phyloP scores from a whole-genome alignment of 2,113 vertebrate genomes.

The Grantiella picta region DNA sequence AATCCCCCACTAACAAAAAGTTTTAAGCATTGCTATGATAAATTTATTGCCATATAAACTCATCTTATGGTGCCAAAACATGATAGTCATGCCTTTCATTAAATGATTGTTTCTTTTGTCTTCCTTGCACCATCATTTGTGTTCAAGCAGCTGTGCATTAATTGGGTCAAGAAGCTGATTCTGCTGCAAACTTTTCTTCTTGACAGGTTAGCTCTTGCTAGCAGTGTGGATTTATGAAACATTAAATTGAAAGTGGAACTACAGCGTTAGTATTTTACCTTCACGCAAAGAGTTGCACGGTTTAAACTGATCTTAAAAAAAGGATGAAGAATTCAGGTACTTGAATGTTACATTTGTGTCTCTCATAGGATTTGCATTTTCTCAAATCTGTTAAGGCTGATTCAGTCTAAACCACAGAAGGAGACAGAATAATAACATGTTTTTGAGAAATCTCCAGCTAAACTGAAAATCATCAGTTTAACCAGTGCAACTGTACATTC shows the following conservation, averaged over 20 bases:
- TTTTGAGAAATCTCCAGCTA: neutral
- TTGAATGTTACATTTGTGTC: neutral
- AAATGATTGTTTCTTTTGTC: neutral
- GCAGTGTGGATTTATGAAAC: neutral
- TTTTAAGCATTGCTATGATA: neutral
- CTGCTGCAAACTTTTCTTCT: neutral
- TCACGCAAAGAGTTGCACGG: neutral
- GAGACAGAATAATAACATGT: neutral
- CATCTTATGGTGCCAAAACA: neutral
- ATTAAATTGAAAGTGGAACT: neutral
- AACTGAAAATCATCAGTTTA: neutral
- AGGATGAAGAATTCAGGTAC: neutral
- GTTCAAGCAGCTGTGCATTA: constrained; percentile 20
- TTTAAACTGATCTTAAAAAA: neutral
- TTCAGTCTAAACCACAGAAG: neutral
- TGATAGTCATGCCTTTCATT: rapidly evolving
- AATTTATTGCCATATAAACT: neutral
- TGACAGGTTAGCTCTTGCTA: constrained; percentile 3
- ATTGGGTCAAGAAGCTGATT: neutral
- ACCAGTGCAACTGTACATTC: constrained; percentile 4
- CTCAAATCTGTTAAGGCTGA: neutral
- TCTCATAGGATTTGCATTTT: neutral
- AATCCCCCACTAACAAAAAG: neutral
- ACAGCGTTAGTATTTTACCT: constrained; percentile 11
- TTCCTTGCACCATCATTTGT: neutral